Evolutionary conservation across 1,140 invertebrate species (phyloP), one percentile per base, ranked within the genome.

Genomic region (Glossosoma conforme): DNA sequence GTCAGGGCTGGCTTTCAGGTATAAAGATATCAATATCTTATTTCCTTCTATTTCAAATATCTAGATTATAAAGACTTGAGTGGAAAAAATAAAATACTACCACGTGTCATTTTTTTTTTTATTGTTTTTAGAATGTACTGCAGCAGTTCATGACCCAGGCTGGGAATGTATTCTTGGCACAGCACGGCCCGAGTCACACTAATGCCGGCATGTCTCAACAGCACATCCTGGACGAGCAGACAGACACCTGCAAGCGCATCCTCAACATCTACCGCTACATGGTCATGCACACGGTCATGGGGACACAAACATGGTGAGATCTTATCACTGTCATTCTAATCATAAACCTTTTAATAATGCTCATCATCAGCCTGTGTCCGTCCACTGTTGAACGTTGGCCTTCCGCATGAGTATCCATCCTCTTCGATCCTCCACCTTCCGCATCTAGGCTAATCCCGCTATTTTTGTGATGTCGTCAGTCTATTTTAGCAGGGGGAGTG

Each of bases 191-290:
- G 3, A 91, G 93, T 76, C 85, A 91, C 3, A 91, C 93, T 69
- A 90, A 96, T 20, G 94, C 94, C 69, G 77, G 94, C 20, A 67
- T 87, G 22, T 83, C 87, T 58, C 78, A 84, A 54, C 80, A 71
- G 62, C 74, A 77, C 46, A 57, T 77, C 14, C 69, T 93, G 4
- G 90, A 94, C 62, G 91, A 95, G 68, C 90, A 97, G 75, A 96
- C 94, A 0, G 94, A 98, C 70, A 86, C 93, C 52, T 97, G 94
- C 71, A 97, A 97, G 74, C 79, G 92, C 60, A 92, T 98, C 40
- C 75, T 98, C 18, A 98, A 97, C 69, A 94, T 97, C 57, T 98
- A 97, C 77, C 77, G 94, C 52, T 95, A 92, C 62, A 93, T 97
- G 81, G 93, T 97, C 18, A 97, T 97, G 92, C 93, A 97, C 67